Percentiles rank a stretch among this genome's conserved stretches.
Evolutionary conservation across 2,888 invertebrate genomes (phyloP).

Genomic region (Heliconius charithonia): DNA sequence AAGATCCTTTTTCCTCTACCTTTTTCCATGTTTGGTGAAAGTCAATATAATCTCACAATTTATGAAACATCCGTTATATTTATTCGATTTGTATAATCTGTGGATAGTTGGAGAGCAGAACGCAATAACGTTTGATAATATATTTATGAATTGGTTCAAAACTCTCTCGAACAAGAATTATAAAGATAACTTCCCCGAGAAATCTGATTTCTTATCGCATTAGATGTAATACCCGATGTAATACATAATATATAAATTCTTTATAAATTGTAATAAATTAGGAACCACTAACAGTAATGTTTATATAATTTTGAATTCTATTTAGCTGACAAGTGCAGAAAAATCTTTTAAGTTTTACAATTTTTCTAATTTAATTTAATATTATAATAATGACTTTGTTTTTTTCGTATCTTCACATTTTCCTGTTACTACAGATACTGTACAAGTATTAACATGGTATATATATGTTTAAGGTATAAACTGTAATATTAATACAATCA

Average conservation of each 20-base stretch:
- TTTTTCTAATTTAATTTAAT: too few species aligned
- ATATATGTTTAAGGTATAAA: too few species aligned
- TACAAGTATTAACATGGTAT: too few species aligned
- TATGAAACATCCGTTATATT: not conserved
- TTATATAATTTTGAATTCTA: not conserved
- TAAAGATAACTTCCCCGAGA: not conserved
- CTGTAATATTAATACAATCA: too few species aligned
- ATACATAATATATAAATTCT: not conserved
- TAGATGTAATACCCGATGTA: not conserved
- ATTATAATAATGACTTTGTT: too few species aligned
- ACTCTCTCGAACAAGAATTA: not conserved
- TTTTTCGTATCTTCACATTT: too few species aligned
- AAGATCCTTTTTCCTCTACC: too few species aligned
- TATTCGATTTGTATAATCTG: not conserved
- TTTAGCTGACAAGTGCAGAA: too few species aligned
- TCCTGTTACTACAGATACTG: too few species aligned
- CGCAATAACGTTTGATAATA: slow-evolving; percentile 2
- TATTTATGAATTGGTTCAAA: not conserved
- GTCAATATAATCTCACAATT: not conserved
- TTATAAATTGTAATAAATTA: not conserved
- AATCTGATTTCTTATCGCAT: slow-evolving; percentile 4
- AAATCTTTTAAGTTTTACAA: too few species aligned
- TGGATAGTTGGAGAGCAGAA: not conserved
- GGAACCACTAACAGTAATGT: not conserved
- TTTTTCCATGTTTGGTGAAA: not conserved